These are phyloP conservation scores for Chamaea fasciata DNA, from an alignment of 2,113 vertebrate species.

Conservation along the genomic window DNA sequence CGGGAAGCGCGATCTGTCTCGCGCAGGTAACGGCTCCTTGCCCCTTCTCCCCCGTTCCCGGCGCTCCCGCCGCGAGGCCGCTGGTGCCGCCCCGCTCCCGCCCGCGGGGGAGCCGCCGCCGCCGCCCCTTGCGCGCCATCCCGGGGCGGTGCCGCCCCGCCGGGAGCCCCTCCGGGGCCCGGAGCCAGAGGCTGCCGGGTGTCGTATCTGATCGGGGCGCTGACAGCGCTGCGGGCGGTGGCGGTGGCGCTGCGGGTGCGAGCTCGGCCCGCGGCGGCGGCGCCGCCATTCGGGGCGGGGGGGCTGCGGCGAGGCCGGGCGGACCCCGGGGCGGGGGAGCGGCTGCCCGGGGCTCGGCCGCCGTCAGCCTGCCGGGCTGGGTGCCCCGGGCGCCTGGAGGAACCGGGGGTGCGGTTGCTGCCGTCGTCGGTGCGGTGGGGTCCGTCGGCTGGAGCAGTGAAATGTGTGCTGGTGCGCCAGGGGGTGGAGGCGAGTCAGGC, in stretches of 20 bases:
- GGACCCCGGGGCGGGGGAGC: not conserved
- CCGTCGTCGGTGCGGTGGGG: fast-evolving
- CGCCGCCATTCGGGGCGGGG: not conserved
- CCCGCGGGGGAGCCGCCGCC: no score
- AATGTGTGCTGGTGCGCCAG: not conserved
- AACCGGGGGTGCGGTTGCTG: not conserved
- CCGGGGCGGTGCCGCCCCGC: no score
- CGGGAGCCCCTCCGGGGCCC: no score
- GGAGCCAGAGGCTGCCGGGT: no score
- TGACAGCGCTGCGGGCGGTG: not conserved
- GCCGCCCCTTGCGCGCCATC: no score
- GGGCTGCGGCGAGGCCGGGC: not conserved
- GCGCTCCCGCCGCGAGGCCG: no score
- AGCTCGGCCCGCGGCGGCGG: not conserved
- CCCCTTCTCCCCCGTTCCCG: no score
- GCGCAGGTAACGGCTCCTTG: no score
- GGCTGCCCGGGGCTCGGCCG: not conserved
- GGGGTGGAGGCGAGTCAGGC: not conserved
- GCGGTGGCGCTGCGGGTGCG: not conserved
- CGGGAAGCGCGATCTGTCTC: no score
- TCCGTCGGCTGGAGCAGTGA: not conserved
- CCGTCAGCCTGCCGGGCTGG: not conserved
- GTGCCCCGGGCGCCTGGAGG: not conserved
- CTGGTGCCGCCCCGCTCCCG: no score
- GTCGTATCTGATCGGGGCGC: not conserved